Percentiles rank a stretch among this genome's conserved stretches.
Conservation (phyloP, 2,888 invertebrate species). For the Ornithoptera alexandrae region DNA sequence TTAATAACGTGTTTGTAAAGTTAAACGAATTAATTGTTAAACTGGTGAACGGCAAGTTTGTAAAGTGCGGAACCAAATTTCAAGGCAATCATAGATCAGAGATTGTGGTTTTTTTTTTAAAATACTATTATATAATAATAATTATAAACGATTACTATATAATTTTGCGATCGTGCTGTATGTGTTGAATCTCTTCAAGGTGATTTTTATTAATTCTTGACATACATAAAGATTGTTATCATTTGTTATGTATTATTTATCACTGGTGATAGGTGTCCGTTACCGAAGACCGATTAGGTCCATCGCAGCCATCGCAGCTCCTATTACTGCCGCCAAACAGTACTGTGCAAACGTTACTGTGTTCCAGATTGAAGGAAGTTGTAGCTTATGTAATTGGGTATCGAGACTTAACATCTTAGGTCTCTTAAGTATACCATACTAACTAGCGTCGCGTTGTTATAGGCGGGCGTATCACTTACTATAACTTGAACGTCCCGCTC, state of each 20-base stretch:
- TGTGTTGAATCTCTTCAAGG: not conserved
- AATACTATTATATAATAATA: not conserved
- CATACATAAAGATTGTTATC: not conserved
- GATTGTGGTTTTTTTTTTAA: not conserved
- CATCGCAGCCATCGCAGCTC: too few species aligned
- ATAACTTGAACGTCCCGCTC: too few species aligned
- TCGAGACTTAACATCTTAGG: too few species aligned
- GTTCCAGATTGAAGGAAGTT: too few species aligned
- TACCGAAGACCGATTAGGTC: too few species aligned
- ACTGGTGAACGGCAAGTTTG: not conserved
- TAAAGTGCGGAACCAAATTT: not conserved
- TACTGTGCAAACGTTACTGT: too few species aligned
- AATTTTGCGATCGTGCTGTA: not conserved
- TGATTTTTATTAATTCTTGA: slow-evolving; percentile 2
- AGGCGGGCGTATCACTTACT: too few species aligned
- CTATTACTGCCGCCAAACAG: too few species aligned
- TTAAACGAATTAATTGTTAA: not conserved
- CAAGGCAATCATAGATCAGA: not conserved
- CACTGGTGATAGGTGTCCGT: too few species aligned
- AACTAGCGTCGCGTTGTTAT: too few species aligned
- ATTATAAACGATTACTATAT: not conserved
- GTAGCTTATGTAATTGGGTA: too few species aligned
- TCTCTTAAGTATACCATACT: too few species aligned
- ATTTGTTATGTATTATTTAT: not conserved
- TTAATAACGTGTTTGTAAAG: not conserved